Conservation (phyloP, 2,797 vertebrate species). For the Syngnathus rostellatus region DNA sequence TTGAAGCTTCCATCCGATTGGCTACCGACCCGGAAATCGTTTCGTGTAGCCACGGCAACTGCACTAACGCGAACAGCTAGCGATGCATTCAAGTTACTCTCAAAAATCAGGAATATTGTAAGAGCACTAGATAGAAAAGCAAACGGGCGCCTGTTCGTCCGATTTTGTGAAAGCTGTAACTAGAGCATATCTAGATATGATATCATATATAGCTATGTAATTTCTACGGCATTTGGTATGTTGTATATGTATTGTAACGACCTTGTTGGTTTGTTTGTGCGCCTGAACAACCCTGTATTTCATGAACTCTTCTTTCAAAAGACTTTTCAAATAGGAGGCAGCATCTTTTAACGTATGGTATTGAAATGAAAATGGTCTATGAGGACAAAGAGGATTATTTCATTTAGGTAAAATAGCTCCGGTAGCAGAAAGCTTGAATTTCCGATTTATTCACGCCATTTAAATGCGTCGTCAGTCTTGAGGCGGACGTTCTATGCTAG, state of each 20-base stretch:
- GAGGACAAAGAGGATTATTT: not conserved
- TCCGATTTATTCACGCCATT: not conserved
- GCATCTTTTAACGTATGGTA: not conserved
- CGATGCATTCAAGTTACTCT: not conserved
- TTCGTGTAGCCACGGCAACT: constrained; percentile 1
- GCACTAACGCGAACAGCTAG: not conserved
- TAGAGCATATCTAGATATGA: too few relatives aligned
- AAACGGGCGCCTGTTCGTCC: not conserved
- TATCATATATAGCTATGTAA: not conserved
- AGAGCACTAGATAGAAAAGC: not conserved
- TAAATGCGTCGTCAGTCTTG: not conserved
- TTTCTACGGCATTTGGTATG: not conserved
- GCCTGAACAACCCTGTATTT: not conserved
- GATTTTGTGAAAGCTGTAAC: not conserved
- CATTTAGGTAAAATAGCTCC: not conserved
- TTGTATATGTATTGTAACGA: not conserved
- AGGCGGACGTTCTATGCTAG: not conserved
- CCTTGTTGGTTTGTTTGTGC: not conserved
- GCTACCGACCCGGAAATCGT: not conserved
- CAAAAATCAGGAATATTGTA: not conserved
- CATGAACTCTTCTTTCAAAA: not conserved
- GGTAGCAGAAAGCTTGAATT: not conserved
- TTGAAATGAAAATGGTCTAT: not conserved
- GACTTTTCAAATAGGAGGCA: not conserved
- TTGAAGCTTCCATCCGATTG: not conserved